These are phyloP conservation scores for Ips typographus DNA, from an alignment of 1,140 invertebrate species.

Conservation along the genomic window DNA sequence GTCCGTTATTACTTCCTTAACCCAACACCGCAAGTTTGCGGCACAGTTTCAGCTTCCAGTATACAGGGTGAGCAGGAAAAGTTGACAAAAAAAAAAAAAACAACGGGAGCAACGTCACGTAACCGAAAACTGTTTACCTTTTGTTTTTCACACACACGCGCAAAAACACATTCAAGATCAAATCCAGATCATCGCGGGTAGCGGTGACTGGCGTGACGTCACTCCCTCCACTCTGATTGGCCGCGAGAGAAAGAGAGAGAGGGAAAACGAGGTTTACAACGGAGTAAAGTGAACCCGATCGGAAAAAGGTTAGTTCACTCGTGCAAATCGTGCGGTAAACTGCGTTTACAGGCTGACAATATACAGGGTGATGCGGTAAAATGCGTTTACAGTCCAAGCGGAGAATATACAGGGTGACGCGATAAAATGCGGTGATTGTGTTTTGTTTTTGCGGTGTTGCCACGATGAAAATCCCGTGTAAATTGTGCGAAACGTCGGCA, in stretches of 20 bases:
- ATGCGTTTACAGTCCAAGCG: too few relatives aligned
- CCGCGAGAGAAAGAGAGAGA: neutral
- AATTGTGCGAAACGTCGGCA: constrained; percentile 54
- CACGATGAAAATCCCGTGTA: constrained; percentile 43
- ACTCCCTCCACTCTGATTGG: constrained; percentile 28
- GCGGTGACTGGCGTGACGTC: constrained; percentile 38
- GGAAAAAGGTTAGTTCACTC: constrained; percentile 44
- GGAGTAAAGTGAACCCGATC: constrained; percentile 39
- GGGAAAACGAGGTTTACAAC: constrained; percentile 39
- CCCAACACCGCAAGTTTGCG: too few relatives aligned
- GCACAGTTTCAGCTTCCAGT: too few relatives aligned
- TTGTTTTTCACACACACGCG: too few relatives aligned
- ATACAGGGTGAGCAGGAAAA: too few relatives aligned
- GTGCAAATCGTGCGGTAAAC: constrained; percentile 39
- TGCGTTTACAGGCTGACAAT: constrained; percentile 2
- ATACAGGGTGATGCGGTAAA: too few relatives aligned
- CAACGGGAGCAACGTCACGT: too few relatives aligned
- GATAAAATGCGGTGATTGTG: too few relatives aligned
- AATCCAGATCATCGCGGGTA: constrained; percentile 28
- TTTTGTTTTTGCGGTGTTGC: neutral
- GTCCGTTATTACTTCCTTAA: too few relatives aligned
- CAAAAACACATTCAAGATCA: too few relatives aligned
- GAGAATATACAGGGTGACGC: too few relatives aligned
- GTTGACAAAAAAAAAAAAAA: too few relatives aligned
- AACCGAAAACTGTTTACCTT: neutral